Percentiles rank a stretch among this genome's conserved stretches.
These are phyloP conservation scores for Datnioides undecimradiatus DNA, from an alignment of 2,113 vertebrate species.

Conservation along the genomic window DNA sequence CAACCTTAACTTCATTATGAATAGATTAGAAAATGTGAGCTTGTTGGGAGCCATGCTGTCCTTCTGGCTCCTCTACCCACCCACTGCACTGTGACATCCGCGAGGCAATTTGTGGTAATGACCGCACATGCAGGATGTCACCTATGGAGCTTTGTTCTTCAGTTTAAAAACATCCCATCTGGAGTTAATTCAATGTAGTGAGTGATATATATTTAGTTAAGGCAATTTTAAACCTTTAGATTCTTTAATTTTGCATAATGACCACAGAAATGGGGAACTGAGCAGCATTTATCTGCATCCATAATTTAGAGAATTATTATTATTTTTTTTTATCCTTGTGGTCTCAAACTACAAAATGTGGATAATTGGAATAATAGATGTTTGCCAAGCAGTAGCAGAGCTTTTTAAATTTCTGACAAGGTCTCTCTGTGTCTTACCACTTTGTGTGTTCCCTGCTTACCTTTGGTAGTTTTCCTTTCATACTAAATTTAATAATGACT, in stretches of 20 bases:
- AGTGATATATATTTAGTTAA: neutral
- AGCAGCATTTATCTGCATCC: neutral
- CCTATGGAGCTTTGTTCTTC: neutral
- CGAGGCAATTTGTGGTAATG: neutral
- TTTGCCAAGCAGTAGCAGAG: constrained; percentile 17
- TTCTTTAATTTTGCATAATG: constrained; percentile 36
- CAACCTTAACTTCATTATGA: constrained; percentile 21
- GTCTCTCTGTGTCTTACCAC: constrained; percentile 4
- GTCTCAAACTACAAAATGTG: constrained; percentile 1
- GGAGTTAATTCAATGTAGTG: constrained; percentile 6
- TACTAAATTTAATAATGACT: constrained; percentile 29
- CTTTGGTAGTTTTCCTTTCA: constrained; percentile 20
- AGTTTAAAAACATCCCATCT: constrained; percentile 7
- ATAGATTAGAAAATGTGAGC: constrained; percentile 23
- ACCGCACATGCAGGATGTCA: neutral
- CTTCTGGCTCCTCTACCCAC: neutral
- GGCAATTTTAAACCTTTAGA: constrained; percentile 18
- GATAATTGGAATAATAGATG: constrained; percentile 43
- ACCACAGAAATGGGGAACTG: neutral
- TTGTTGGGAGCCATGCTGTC: constrained; percentile 13
- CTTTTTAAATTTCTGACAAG: constrained; percentile 6
- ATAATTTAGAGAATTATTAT: constrained; percentile 17
- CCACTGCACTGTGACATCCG: constrained; percentile 4
- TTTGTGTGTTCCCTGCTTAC: constrained; percentile 4
- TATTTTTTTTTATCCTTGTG: neutral